Percentiles rank a stretch among this genome's conserved stretches.
Conservation (phyloP, 2,888 invertebrate genomes). For the Lottia scabra region DNA sequence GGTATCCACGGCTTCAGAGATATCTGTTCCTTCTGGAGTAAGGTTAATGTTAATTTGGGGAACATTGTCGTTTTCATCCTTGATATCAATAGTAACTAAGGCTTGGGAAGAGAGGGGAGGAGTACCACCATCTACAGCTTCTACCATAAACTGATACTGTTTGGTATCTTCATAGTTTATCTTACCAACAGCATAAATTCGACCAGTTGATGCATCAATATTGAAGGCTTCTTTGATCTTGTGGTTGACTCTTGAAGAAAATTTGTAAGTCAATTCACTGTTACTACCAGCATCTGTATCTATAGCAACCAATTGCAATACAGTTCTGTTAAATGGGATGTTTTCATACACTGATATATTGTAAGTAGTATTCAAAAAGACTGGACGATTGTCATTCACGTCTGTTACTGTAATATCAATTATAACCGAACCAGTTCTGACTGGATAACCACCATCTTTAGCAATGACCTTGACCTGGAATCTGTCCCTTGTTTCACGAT, state of each 20-base stretch:
- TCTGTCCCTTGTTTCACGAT: constrained; percentile 51
- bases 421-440: constrained; percentile 46
- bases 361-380: constrained; percentile 43
- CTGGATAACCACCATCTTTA: constrained; percentile 52
- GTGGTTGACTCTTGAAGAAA: constrained; percentile 45
- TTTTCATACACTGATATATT: constrained; percentile 50
- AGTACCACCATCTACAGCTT: constrained; percentile 48
- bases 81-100: constrained; percentile 67
- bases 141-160: constrained; percentile 79
- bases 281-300: constrained; percentile 89
- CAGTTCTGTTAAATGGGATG: constrained; percentile 37
- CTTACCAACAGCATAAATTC: constrained; percentile 81
- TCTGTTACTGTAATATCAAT: constrained; percentile 54
- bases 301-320: constrained; percentile 77
- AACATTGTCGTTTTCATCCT: constrained; percentile 89
- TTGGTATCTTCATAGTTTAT: constrained; percentile 85
- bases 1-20: constrained; percentile 79
- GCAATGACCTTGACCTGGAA: constrained; percentile 51
- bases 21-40: constrained; percentile 79
- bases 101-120: constrained; percentile 71
- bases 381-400: constrained; percentile 56
- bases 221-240: constrained; percentile 44
- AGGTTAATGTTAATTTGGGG: constrained; percentile 87
- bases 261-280: constrained; percentile 71
- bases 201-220: constrained; percentile 89